These are phyloP conservation scores for Dromaius novaehollandiae DNA, from an alignment of 2,113 vertebrate genomes.

Conservation along the genomic window DNA sequence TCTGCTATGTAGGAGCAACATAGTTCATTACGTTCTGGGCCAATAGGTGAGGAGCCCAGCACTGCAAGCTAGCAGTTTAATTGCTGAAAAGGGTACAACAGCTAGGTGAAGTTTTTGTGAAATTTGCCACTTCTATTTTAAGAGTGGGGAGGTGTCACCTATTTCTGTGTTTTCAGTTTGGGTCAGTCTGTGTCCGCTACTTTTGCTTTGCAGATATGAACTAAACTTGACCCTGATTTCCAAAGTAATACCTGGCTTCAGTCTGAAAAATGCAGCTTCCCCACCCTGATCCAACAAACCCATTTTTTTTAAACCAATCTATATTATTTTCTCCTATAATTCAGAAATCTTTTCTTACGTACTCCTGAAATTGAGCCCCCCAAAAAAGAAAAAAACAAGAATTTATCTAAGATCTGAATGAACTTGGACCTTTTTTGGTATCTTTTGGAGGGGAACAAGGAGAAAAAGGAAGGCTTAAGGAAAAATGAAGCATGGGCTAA, in stretches of 20 bases:
- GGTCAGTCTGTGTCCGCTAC: accelerated
- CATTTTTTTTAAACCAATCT: neutral
- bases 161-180: neutral
- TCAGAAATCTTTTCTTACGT: neutral
- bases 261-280: neutral
- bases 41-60: neutral
- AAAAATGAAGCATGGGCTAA: neutral
- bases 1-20: neutral
- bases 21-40: neutral
- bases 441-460: neutral
- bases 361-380: neutral
- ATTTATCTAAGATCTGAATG: neutral
- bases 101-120: neutral
- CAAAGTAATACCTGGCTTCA: neutral
- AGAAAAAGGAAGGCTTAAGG: neutral
- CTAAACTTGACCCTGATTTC: neutral
- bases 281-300: neutral
- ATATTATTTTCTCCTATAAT: neutral
- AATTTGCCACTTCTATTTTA: neutral
- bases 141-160: neutral
- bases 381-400: neutral
- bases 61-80: neutral
- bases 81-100: neutral
- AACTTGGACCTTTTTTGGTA: neutral
- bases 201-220: neutral